These are phyloP conservation scores for Coelinius sp. DNA, from an alignment of 2,888 invertebrate species.

Conservation along the genomic window DNA sequence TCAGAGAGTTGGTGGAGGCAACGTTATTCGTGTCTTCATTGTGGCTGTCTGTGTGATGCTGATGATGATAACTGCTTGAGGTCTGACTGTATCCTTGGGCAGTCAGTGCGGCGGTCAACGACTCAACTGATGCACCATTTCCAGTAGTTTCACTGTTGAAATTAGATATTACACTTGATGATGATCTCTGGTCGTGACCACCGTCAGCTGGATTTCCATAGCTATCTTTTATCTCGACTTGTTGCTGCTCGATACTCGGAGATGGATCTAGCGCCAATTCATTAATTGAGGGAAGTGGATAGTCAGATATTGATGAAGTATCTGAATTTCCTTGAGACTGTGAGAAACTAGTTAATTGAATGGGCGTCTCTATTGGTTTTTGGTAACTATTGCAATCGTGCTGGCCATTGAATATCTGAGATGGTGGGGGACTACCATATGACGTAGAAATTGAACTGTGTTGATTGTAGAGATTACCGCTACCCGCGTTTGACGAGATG, in stretches of 20 bases:
- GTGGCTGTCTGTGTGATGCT: conserved; percentile 53
- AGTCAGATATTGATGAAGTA: neutral
- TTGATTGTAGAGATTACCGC: conserved; percentile 60
- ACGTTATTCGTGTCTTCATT: conserved; percentile 32
- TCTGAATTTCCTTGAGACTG: conserved; percentile 19
- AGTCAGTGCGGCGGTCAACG: conserved; percentile 57
- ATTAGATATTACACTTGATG: neutral
- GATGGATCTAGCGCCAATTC: conserved; percentile 58
- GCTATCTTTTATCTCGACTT: conserved; percentile 61
- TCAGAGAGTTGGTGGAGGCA: neutral
- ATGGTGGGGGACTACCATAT: conserved; percentile 57
- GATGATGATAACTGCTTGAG: conserved; percentile 47
- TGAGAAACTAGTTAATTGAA: conserved; percentile 16
- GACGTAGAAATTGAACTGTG: conserved; percentile 55
- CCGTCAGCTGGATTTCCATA: conserved; percentile 62
- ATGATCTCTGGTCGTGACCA: conserved; percentile 11
- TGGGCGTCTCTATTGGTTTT: conserved; percentile 29
- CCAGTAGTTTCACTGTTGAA: conserved; percentile 27
- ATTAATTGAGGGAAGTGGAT: conserved; percentile 53
- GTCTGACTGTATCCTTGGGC: conserved; percentile 54
- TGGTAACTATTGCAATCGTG: conserved; percentile 43
- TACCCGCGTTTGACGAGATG: conserved; percentile 53
- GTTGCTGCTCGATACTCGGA: conserved; percentile 50
- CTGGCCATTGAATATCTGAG: conserved; percentile 38
- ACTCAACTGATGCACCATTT: conserved; percentile 44